Percentiles rank a stretch among this genome's conserved stretches.
Evolutionary conservation across 1,140 invertebrate genomes (phyloP).

Genomic region (Tetragnatha versicolor): DNA sequence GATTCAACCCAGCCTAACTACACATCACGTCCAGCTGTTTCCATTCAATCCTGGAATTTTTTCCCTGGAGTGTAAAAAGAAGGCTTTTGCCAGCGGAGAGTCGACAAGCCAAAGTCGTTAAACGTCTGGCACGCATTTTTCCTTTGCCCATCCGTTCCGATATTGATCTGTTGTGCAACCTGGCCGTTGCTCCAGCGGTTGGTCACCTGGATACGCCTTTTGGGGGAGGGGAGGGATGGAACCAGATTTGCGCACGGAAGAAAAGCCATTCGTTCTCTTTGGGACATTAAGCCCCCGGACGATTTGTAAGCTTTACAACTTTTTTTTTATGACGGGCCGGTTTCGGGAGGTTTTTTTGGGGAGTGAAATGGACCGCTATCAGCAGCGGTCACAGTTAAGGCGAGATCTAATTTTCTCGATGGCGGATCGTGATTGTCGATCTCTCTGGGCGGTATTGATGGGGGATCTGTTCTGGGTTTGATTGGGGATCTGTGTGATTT

Average conservation of each 20-base stretch:
- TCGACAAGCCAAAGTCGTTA: too few relatives aligned
- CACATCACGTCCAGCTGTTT: conserved; percentile 17
- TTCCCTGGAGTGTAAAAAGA: too few relatives aligned
- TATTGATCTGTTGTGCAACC: conserved; percentile 35
- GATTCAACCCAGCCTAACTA: conserved; percentile 10
- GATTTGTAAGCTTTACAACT: conserved; percentile 33
- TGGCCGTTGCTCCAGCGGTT: neutral
- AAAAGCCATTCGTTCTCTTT: conserved; percentile 30
- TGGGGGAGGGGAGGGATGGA: neutral
- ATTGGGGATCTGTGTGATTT: too few relatives aligned
- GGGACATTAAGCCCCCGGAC: conserved; percentile 26
- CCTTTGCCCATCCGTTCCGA: too few relatives aligned
- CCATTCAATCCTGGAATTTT: conserved; percentile 1
- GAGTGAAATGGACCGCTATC: too few relatives aligned
- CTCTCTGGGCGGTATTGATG: too few relatives aligned
- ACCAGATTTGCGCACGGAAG: neutral
- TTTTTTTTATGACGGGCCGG: conserved; percentile 9
- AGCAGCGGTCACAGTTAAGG: too few relatives aligned
- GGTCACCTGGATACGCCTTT: conserved; percentile 41
- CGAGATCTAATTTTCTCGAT: too few relatives aligned
- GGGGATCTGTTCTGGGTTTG: too few relatives aligned
- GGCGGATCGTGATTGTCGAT: too few relatives aligned
- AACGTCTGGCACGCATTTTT: too few relatives aligned
- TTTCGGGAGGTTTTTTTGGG: neutral
- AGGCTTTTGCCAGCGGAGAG: too few relatives aligned